Percentiles rank a stretch among this genome's conserved stretches.
Evolutionary conservation across 2,797 vertebrate genomes (phyloP).

Genomic region (Borostomias antarcticus): DNA sequence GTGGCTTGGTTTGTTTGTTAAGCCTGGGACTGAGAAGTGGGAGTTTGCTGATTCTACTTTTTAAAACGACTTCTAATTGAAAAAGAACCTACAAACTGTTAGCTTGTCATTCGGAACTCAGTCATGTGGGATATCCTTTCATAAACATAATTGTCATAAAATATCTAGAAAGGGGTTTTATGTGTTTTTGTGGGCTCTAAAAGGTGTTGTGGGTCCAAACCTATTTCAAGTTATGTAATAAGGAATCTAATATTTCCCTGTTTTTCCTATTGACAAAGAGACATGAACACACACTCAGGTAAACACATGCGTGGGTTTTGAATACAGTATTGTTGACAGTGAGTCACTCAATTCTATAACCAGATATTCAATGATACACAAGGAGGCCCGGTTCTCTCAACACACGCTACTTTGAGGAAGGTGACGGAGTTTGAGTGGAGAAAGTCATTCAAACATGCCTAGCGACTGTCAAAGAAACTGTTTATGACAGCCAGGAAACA

Average conservation of each 20-base stretch:
- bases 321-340: background rate
- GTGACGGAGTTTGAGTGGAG: background rate
- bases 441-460: constrained; percentile 10
- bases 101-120: too few relatives aligned
- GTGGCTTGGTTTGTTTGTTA: constrained; percentile 23
- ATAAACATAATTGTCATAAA: too few relatives aligned
- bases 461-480: constrained; percentile 34
- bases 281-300: background rate
- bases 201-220: too few relatives aligned
- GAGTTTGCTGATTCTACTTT: too few relatives aligned
- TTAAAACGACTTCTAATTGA: too few relatives aligned
- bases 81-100: too few relatives aligned
- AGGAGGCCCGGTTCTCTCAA: background rate
- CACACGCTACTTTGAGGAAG: background rate
- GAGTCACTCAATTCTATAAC: constrained; percentile 27
- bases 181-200: too few relatives aligned
- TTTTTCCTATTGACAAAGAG: too few relatives aligned
- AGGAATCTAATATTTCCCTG: too few relatives aligned
- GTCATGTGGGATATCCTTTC: too few relatives aligned
- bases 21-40: constrained; percentile 23
- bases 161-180: too few relatives aligned
- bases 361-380: constrained; percentile 12
- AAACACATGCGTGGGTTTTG: background rate
- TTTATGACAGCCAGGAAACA: constrained; percentile 40
- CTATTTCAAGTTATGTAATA: too few relatives aligned